phyloP scores from a whole-genome alignment of 2,113 vertebrate genomes.

The Stomatorhinus ivindoensis region DNA sequence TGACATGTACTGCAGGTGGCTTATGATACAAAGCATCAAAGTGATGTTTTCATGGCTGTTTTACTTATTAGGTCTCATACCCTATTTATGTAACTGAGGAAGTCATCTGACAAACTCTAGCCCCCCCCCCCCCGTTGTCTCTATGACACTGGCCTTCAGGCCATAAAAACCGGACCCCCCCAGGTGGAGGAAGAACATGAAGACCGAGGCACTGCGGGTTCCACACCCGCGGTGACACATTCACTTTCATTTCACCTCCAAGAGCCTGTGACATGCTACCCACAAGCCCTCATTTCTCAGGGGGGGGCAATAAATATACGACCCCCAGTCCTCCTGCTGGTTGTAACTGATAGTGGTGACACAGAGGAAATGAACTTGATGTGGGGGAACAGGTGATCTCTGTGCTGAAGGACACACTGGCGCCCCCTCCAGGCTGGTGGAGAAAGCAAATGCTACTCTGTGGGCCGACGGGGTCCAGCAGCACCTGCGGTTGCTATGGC shows the following conservation, averaged over 20 bases:
- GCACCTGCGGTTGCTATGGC: not conserved
- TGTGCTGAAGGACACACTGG: not conserved
- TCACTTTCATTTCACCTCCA: constrained; percentile 9
- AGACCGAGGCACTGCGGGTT: not conserved
- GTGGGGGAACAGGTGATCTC: not conserved
- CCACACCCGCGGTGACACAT: not conserved
- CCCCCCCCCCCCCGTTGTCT: not conserved
- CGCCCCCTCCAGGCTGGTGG: not conserved
- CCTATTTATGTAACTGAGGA: not conserved
- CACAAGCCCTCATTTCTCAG: not conserved
- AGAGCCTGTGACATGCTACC: not conserved
- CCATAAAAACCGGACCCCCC: not conserved
- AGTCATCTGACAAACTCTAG: not conserved
- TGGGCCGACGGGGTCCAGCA: not conserved
- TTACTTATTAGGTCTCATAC: not conserved
- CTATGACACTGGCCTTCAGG: not conserved
- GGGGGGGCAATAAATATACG: not conserved
- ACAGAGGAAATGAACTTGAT: constrained; percentile 11
- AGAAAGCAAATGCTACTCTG: not conserved
- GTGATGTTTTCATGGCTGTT: not conserved
- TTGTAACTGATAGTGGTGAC: constrained; percentile 18
- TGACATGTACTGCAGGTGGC: not conserved
- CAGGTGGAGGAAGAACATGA: not conserved
- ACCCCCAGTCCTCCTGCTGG: not conserved
- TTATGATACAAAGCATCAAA: not conserved